Evolutionary conservation across 2,797 vertebrate species (phyloP), one percentile per base, ranked within the genome.

Genomic region (Anguilla megastoma): DNA sequence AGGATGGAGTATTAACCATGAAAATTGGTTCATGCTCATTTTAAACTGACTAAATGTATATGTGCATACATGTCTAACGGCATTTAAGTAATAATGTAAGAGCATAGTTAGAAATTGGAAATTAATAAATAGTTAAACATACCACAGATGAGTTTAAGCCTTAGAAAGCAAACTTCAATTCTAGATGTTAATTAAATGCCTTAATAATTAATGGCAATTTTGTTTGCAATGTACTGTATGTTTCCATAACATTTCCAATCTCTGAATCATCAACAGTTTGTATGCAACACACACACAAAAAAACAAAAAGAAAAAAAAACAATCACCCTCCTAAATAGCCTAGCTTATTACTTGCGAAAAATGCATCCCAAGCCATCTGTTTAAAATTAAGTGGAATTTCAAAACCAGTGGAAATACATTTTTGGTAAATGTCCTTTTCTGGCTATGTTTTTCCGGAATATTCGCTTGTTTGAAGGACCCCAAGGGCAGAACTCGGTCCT

Each of bases 391-490:
- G 74, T 24, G 74, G 3, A 79, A 79, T 79, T 79, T 18, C 14
- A 41, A 45, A 18, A 16, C 33, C 74, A 79, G 7, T 41, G 74
- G 33, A 14, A 79, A 79, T 79, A 36, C 2, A 1, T 18, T 79
- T 79, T 41, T 12, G 74, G 16, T 80, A 21, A 33, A 74, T 36
- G 71, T 12, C 71, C 27, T 74, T 85, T 86, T 10, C 52, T 48
- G n/a, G 63, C 54, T 54, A 60, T 9, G 30, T 83, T 91, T 84
- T 45, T 84, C 87, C 87, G 89, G 87, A 90, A 91, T 92, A 88
- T 90, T 80, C 91, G 88, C 66, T 83, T 85, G 87, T 88, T 93
- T 93, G 92, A 94, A 94, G 88, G 41, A 54, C 85, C 89, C 90
- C 91, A 90, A 92, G 88, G 91, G 89, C 89, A 89, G 87, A 92